Conservation (phyloP, 2,113 vertebrate genomes). For the Calyptomena viridis region DNA sequence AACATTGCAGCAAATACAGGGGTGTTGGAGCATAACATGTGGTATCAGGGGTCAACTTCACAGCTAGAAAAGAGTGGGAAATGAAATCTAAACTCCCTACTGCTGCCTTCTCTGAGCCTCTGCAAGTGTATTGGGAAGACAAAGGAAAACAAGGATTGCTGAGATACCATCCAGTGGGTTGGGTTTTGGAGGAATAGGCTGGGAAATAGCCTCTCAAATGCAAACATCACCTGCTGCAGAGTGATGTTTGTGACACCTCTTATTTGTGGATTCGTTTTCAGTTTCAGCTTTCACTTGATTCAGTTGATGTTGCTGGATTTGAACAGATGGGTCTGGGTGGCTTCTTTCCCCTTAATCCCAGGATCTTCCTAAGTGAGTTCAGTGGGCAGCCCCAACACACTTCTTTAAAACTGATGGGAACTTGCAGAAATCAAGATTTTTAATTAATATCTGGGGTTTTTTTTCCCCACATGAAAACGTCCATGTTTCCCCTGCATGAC, state of each 20-base stretch:
- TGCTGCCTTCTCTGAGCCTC: not conserved
- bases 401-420: not conserved
- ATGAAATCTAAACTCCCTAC: not conserved
- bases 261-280: not conserved
- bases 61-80: not conserved
- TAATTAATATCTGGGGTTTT: not conserved
- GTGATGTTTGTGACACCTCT: not conserved
- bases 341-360: not conserved
- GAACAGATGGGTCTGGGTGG: not conserved
- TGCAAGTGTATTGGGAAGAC: not conserved
- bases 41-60: fast-evolving
- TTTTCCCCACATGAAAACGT: fast-evolving
- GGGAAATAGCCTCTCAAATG: not conserved
- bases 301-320: not conserved
- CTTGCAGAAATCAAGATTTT: not conserved
- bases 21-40: fast-evolving
- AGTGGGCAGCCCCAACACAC: not conserved
- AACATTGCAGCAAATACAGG: not conserved
- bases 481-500: fast-evolving
- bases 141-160: not conserved
- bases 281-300: not conserved
- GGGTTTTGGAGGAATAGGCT: not conserved
- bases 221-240: not conserved
- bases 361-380: not conserved
- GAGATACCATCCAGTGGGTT: not conserved